phyloP scores from a whole-genome alignment of 2,888 invertebrate genomes.

The Augiades crinisus region DNA sequence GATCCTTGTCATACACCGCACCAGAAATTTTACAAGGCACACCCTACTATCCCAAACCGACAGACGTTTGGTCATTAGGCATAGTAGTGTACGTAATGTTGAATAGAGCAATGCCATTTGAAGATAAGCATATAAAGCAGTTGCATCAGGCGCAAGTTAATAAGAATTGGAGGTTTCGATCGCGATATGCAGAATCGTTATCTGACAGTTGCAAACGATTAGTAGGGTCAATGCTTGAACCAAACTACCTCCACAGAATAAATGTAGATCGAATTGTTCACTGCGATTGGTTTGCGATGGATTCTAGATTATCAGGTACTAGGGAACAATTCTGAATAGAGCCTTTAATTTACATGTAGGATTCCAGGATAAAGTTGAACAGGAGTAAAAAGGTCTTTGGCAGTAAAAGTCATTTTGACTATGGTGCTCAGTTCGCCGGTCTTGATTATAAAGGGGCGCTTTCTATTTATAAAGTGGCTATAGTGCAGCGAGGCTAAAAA shows the following conservation, averaged over 20 bases:
- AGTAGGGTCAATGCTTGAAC: constrained; percentile 84
- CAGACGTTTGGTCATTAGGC: constrained; percentile 92
- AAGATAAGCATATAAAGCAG: constrained; percentile 87
- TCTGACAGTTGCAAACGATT: constrained; percentile 84
- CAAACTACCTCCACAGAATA: constrained; percentile 81
- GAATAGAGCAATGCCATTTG: constrained; percentile 92
- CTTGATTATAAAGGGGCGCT: too few relatives aligned
- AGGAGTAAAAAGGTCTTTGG: too few relatives aligned
- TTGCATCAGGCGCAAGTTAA: constrained; percentile 83
- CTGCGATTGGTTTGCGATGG: constrained; percentile 85
- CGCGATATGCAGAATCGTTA: constrained; percentile 79
- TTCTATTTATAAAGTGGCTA: too few relatives aligned
- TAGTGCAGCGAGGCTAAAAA: too few relatives aligned
- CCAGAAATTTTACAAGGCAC: constrained; percentile 91
- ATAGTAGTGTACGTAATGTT: constrained; percentile 91
- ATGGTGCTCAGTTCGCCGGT: too few relatives aligned
- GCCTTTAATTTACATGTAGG: too few relatives aligned
- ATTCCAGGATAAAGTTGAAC: too few relatives aligned
- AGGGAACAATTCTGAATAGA: too few relatives aligned
- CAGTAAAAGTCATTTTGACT: too few relatives aligned
- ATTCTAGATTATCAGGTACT: constrained; percentile 77
- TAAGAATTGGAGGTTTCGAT: constrained; percentile 85
- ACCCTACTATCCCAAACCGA: constrained; percentile 86
- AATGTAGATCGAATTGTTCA: constrained; percentile 81
- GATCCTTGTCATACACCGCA: constrained; percentile 92